Evolutionary conservation across 2,888 invertebrate genomes (phyloP).

Genomic region (Salticus scenicus): DNA sequence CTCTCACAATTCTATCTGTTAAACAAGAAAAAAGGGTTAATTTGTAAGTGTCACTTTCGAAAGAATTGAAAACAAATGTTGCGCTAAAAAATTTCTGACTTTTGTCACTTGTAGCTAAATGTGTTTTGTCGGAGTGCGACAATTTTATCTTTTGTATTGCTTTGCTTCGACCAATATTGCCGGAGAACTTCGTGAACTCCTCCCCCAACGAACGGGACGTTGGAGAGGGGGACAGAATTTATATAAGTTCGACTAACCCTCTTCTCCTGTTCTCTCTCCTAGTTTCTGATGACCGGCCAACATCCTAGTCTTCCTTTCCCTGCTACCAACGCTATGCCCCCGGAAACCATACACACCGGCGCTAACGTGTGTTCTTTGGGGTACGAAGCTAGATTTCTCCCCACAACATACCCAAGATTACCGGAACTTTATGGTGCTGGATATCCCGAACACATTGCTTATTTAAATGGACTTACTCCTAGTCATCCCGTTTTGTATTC

Average conservation of each 20-base stretch:
- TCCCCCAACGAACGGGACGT: too few species aligned
- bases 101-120: too few species aligned
- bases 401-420: constrained; percentile 40
- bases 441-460: constrained; percentile 52
- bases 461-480: constrained; percentile 33
- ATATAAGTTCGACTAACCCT: neutral
- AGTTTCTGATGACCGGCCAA: constrained; percentile 69
- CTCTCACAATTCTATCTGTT: too few species aligned
- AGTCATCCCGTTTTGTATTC: constrained; percentile 62
- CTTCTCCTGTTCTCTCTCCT: neutral
- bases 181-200: too few species aligned
- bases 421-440: constrained; percentile 48
- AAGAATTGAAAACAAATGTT: too few species aligned
- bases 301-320: constrained; percentile 60
- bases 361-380: constrained; percentile 47
- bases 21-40: too few species aligned
- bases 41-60: too few species aligned
- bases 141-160: too few species aligned
- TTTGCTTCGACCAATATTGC: too few species aligned
- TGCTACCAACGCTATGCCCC: constrained; percentile 35
- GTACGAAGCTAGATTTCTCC: constrained; percentile 43
- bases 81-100: too few species aligned
- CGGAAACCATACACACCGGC: constrained; percentile 28
- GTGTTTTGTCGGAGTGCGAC: too few species aligned
- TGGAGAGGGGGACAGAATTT: too few species aligned